Evolutionary conservation across 2,797 vertebrate genomes (phyloP).

Genomic region (Fundulus diaphanus): DNA sequence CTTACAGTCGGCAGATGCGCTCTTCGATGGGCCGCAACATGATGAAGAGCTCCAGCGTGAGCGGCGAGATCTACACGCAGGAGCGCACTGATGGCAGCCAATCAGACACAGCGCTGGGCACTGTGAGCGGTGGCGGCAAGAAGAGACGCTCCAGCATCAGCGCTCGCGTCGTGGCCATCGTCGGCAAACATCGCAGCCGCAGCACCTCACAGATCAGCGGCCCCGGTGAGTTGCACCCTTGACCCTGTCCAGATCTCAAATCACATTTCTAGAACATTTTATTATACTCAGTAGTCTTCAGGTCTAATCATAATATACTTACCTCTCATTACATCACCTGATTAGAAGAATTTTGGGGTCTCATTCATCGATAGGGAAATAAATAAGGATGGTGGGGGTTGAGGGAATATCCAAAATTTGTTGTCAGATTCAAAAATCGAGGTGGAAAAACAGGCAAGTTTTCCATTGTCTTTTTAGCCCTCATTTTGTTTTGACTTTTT

Average conservation of each 20-base stretch:
- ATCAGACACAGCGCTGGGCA: constrained; percentile 96
- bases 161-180: constrained; percentile 95
- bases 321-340: neutral
- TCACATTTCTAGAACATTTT: neutral
- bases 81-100: constrained; percentile 97
- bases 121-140: constrained; percentile 90
- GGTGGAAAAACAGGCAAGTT: neutral
- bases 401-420: neutral
- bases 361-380: neutral
- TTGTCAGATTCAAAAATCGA: neutral
- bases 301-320: neutral
- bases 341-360: neutral
- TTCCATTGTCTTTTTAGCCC: neutral
- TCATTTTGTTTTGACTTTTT: neutral
- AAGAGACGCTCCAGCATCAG: constrained; percentile 96
- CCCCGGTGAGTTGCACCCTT: constrained; percentile 71
- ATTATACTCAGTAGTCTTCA: neutral
- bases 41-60: constrained; percentile 96
- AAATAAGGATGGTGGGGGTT: neutral
- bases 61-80: constrained; percentile 93
- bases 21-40: constrained; percentile 90
- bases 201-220: constrained; percentile 97
- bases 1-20: constrained; percentile 89
- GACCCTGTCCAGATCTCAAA: neutral
- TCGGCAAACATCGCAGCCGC: constrained; percentile 91